phyloP scores from a whole-genome alignment of 2,797 vertebrate genomes.

The Iguana delicatissima region DNA sequence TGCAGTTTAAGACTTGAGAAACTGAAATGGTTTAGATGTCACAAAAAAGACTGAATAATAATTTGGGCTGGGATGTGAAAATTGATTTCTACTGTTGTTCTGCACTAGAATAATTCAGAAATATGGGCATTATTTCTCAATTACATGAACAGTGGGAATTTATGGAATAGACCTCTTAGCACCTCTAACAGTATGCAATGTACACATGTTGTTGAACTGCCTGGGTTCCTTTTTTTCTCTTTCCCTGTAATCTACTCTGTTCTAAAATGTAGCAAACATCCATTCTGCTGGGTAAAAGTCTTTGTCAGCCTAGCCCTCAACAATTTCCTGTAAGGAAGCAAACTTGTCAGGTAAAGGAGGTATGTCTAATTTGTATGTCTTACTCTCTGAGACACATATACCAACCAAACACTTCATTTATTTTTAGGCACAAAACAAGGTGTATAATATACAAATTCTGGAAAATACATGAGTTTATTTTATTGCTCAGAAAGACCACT shows the following conservation, averaged over 20 bases:
- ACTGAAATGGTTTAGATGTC: slow-evolving; percentile 59
- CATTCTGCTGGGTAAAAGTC: background rate
- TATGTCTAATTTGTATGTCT: background rate
- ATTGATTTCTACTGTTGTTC: slow-evolving; percentile 70
- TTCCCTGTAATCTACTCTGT: background rate
- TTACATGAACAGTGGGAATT: slow-evolving; percentile 2
- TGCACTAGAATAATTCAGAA: slow-evolving; percentile 45
- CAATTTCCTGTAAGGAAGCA: background rate
- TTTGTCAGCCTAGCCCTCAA: background rate
- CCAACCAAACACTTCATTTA: background rate
- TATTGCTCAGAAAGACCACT: background rate
- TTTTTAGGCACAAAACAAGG: background rate
- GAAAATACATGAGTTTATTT: background rate
- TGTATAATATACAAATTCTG: background rate
- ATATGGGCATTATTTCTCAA: slow-evolving; percentile 38
- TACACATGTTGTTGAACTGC: slow-evolving; percentile 27
- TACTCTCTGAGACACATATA: background rate
- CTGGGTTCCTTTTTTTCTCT: background rate
- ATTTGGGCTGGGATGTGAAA: slow-evolving; percentile 72
- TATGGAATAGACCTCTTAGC: background rate
- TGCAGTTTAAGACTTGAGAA: slow-evolving; percentile 75
- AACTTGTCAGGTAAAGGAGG: background rate
- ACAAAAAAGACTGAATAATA: slow-evolving; percentile 70
- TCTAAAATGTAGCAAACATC: background rate
- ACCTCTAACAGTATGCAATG: background rate